These are phyloP conservation scores for Lepisosteus oculatus DNA, from an alignment of 2,113 vertebrate genomes.

Conservation along the genomic window DNA sequence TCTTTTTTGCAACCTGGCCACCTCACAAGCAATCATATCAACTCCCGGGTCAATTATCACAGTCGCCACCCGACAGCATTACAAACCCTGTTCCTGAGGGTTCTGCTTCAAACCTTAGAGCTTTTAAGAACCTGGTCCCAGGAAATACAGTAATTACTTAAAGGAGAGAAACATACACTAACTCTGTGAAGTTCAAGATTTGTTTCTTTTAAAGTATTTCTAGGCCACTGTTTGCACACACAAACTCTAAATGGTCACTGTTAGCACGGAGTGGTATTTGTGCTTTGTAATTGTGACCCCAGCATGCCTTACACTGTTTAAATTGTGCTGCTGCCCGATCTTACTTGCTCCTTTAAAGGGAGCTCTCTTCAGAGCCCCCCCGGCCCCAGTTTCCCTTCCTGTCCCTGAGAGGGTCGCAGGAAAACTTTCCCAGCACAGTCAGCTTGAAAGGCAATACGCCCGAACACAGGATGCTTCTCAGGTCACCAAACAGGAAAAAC, in stretches of 20 bases:
- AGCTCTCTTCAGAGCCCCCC: not conserved
- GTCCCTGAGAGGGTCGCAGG: too few species aligned
- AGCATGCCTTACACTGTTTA: constrained; percentile 55
- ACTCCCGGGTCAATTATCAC: constrained; percentile 7
- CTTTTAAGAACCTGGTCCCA: not conserved
- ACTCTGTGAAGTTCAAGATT: constrained; percentile 29
- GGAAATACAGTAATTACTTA: not conserved
- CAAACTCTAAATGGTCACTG: constrained; percentile 19
- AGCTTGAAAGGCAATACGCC: not conserved
- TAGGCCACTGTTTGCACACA: constrained; percentile 28
- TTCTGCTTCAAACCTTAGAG: not conserved
- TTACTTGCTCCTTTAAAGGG: constrained; percentile 44
- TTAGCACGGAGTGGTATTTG: constrained; percentile 6
- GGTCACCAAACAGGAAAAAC: not conserved
- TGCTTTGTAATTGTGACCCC: constrained; percentile 56
- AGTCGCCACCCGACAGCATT: constrained; percentile 36
- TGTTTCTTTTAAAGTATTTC: constrained; percentile 25
- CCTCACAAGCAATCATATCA: constrained; percentile 19
- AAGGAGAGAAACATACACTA: constrained; percentile 28
- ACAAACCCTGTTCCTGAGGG: constrained; percentile 14
- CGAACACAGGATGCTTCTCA: not conserved
- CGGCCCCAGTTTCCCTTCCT: too few species aligned
- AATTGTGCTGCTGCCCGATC: constrained; percentile 25
- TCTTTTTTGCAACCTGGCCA: constrained; percentile 8
- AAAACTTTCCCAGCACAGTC: not conserved